Base-by-base conservation (phyloP, 2,888 invertebrate genomes). In the Lissocephala sabroskyi region DNA sequence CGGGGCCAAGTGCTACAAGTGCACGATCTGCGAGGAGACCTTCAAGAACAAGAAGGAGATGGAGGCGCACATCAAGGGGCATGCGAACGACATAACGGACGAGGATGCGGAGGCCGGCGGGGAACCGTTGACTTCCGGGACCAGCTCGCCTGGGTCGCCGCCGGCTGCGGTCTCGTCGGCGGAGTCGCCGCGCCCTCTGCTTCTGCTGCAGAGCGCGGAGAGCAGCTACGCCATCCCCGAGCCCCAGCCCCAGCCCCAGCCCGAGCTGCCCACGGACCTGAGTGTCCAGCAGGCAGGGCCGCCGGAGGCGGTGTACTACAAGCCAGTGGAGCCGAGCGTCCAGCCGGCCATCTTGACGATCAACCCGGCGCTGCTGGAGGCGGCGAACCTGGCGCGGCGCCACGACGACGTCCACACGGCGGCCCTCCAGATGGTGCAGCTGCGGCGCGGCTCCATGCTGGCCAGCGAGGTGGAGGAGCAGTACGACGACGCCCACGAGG, bases 1-100 rank as follows among this genome's bases (percentile, higher is more conserved):
- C 71, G 95, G 95, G 0, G 93, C 95, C 80, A 94, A 95, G 77
- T 94, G 95, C 53, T 95, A 96, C 86, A 94, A 95, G 74, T 96
- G 96, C 83, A 95, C 95, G 2, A 91, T 95, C 17, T 96, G 96
- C 84, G 93, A 95, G 74, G 93, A 94, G 68, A 95, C 95, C 0
- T 96, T 96, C 80, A 94, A 91, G 73, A 95, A 93, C 18, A 95
- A 95, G 84, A 95, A 95, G 81, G 91, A 92, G 64, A 93, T 96
- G 92, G 95, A 95, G 81, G 89, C 92, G 11, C 95, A 96, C 83
- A 95, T 95, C 47, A 92, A 92, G 80, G 90, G 89, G 1, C 92
- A 92, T 78, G 89, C 91, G 30, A 90, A 91, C 51, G 84, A 83
- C 67, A 85, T 87, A 19, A 86, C 88, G n/a, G 88, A 90, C 39